Conservation (phyloP, 2,888 invertebrate species). For the Sceliomorpha sp. region DNA sequence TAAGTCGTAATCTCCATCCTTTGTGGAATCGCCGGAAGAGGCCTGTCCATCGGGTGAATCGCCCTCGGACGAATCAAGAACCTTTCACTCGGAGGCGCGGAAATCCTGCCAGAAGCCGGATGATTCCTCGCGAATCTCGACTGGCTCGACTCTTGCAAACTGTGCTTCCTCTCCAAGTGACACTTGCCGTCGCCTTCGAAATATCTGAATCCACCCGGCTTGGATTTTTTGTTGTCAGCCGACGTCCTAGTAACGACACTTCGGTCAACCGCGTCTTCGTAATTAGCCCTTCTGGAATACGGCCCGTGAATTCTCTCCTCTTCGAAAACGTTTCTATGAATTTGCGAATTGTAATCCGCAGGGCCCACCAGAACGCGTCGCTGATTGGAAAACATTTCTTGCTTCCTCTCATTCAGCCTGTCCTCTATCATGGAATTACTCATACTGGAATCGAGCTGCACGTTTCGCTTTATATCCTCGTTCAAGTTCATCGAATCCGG, state of each 20-base stretch:
- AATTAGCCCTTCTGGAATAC: constrained; percentile 31
- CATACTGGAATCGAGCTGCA: constrained; percentile 71
- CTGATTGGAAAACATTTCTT: constrained; percentile 72
- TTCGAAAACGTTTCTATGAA: constrained; percentile 40
- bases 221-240: constrained; percentile 67
- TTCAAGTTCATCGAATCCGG: constrained; percentile 76
- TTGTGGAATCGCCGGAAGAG: constrained; percentile 74
- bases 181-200: constrained; percentile 61
- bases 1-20: constrained; percentile 66
- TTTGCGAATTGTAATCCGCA: constrained; percentile 70
- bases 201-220: constrained; percentile 58
- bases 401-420: constrained; percentile 72
- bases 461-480: constrained; percentile 74
- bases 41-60: constrained; percentile 73
- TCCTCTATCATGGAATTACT: constrained; percentile 74
- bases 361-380: constrained; percentile 66
- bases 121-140: constrained; percentile 69
- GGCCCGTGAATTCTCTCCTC: constrained; percentile 14
- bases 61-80: constrained; percentile 69
- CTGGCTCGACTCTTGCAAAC: constrained; percentile 70
- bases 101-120: constrained; percentile 71
- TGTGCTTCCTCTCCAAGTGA: constrained; percentile 72
- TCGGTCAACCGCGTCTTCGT: constrained; percentile 69
- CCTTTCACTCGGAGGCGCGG: constrained; percentile 72
- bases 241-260: constrained; percentile 65